Base-by-base conservation (phyloP, 2,113 vertebrate species). In the Pygoscelis antarcticus region DNA sequence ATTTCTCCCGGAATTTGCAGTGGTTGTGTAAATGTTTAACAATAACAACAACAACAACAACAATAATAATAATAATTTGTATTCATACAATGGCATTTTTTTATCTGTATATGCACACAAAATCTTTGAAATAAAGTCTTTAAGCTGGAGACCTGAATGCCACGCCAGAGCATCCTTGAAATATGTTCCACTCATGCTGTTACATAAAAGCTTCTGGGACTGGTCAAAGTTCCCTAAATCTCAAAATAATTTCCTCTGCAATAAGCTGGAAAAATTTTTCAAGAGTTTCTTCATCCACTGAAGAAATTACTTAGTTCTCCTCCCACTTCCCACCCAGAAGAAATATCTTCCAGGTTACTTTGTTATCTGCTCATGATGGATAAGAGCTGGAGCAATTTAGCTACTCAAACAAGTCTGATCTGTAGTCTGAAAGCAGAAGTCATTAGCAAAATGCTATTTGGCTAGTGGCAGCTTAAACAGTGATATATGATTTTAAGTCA, bases 401-500 rank as follows among this genome's bases (percentile, higher is more conserved):
- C 66, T 92, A 17, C 83, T 97, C 89, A 92, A 78, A 91, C 25
- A 89, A 90, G 76, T 85, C 87, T 96, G 89, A 91, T 95, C 88
- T 95, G 61, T 55, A 74, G 19, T 83, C 87, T 92, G 94, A 93
- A 96, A 95, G 87, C 30, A 70, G 86, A 96, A 89, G 52, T 94
- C 84, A 91, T 94, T 58, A 96, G 18, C 86, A 96, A 96, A 93
- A 93, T 65, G 62, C 9, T 90, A 34, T 95, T 95, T 97, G 72
- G 52, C 36, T 76, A 89, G 57, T 83, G 75, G 92, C 68, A 93
- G 84, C 64, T 93, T 93, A 91, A 96, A 96, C 78, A 87, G 74
- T 93, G 95, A 92, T 85, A 66, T 42, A 97, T 88, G 75, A 95
- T 92, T 94, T 95, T 47, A 93, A 95, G 69, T 78, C 13, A 95